Evolutionary conservation across 2,888 invertebrate genomes (phyloP), one percentile per base, ranked within the genome.

Genomic region (Chalcis sispes): DNA sequence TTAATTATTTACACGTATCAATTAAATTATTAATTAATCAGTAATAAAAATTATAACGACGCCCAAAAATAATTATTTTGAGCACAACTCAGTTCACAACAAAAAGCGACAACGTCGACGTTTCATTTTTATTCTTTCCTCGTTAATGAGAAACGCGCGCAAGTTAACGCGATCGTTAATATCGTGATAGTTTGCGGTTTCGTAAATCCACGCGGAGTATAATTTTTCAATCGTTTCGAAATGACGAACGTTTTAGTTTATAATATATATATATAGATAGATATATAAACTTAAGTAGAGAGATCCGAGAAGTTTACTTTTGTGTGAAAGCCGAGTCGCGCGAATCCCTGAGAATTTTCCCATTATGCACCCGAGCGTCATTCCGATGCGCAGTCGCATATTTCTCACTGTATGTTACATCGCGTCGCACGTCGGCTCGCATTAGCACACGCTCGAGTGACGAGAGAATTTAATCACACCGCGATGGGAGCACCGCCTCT

Each of bases 301-400:
- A n/a, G n/a, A n/a, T n/a, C n/a, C n/a, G n/a, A n/a, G n/a, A 32
- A 48, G 58, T 48, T 50, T 29, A 20, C 50, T 50, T 70, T 48
- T 69, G 32, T 50, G 69, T 59, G 32, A 61, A 70, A 61, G 27
- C 54, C 36, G 54, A 20, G 58, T n/a, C n/a, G n/a, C n/a, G n/a
- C n/a, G n/a, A 59, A 61, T 52, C 59, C 54, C 52, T 72, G 72
- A 72, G 72, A 72, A 72, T 36, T 64, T 72, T 65, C 72, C 64
- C 72, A 64, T 72, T 65, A 72, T 56, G 64, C 56, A n/a, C n/a
- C n/a, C 52, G 32, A 36, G 46, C 18, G 18, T 8, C n/a, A 46
- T n/a, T 2, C 58, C 42, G 25, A n/a, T 8, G 15, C 46, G 42
- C 18, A 5, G 56, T 48, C 64, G n/a, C n/a, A n/a, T n/a, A n/a